Base-by-base conservation (phyloP, 1,140 invertebrate species). In the Aphelinus atriplicis region DNA sequence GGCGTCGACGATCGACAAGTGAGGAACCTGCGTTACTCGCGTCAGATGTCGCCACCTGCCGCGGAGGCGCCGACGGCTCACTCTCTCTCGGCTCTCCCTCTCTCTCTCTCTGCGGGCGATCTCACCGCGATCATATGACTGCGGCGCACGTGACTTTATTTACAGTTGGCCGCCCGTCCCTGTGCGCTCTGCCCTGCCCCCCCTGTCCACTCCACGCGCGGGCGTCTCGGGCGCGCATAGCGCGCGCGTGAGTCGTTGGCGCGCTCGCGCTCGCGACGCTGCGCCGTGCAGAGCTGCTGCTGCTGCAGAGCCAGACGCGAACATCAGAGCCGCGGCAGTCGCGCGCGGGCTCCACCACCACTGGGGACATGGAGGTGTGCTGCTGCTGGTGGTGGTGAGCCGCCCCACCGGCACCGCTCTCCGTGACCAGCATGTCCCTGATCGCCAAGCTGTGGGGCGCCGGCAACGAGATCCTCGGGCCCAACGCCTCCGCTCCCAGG, bases 141-240 rank as follows among this genome's bases (percentile, higher is more conserved):
- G 78, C 63, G 77, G 78, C 80, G 88, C 89, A 90, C 89, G 89
- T 90, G 89, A 90, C 88, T 89, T 89, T 90, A 87, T 89, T 89
- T 89, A 88, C 87, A 86, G 86, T 87, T 84, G 82, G 78, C 78
- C 78, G 64, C 60, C 57, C 67, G 63, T 26, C 26, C 69, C 58
- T 3, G 45, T 46, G 63, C 51, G 9, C 60, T 43, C 5, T 10
- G 56, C n/a, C 48, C 47, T 7, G 10, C 56, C 26, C 62, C 62
- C 62, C 50, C 7, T 48, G 7, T 64, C 62, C 50, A 7, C 4
- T 62, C 42, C 45, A 26, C 4, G 42, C 4, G 9, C 4, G 60
- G 42, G 60, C 42, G n/a, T 45, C 2, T 42, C 62, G 6, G 48
- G n/a, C 5, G 50, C 3, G 46, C 3, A 67, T 26, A 63, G 43